These are phyloP conservation scores for Rhinolophus ferrumequinum DNA, from an alignment of 2,113 vertebrate genomes.

Conservation along the genomic window DNA sequence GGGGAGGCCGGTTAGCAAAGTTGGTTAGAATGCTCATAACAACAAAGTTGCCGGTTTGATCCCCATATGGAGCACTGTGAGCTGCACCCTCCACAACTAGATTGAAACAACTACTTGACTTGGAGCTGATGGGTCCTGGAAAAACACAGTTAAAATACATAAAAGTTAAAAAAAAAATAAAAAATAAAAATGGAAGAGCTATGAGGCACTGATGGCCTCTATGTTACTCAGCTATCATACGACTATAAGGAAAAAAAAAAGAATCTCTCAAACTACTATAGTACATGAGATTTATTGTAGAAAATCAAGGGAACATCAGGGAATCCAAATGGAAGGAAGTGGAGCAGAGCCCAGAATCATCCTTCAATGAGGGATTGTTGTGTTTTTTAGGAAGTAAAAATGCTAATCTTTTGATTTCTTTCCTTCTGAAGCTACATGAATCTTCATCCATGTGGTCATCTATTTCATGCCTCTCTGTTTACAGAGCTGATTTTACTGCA, in stretches of 20 bases:
- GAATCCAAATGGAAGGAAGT: neutral
- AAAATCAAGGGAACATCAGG: neutral
- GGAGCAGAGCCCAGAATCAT: neutral
- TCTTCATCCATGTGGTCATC: neutral
- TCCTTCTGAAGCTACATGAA: neutral
- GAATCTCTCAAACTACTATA: neutral
- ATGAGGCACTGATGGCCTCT: neutral
- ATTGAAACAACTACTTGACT: too few relatives aligned
- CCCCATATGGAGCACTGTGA: too few relatives aligned
- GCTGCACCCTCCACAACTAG: too few relatives aligned
- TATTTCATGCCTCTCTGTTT: neutral
- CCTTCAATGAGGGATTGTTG: neutral
- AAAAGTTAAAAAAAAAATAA: too few relatives aligned
- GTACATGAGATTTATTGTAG: neutral
- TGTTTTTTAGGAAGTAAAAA: neutral
- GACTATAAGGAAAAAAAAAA: neutral
- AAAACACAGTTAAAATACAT: too few relatives aligned
- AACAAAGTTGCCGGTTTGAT: too few relatives aligned
- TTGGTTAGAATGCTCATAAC: too few relatives aligned
- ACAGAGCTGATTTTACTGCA: neutral
- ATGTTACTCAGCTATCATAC: neutral
- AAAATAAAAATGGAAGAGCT: neutral
- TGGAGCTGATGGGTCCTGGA: too few relatives aligned
- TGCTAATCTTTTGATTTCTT: neutral
- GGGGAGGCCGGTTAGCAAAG: too few relatives aligned